Evolutionary conservation across 2,113 vertebrate genomes (phyloP), one percentile per base, ranked within the genome.

Genomic region (Ploceus nigricollis): DNA sequence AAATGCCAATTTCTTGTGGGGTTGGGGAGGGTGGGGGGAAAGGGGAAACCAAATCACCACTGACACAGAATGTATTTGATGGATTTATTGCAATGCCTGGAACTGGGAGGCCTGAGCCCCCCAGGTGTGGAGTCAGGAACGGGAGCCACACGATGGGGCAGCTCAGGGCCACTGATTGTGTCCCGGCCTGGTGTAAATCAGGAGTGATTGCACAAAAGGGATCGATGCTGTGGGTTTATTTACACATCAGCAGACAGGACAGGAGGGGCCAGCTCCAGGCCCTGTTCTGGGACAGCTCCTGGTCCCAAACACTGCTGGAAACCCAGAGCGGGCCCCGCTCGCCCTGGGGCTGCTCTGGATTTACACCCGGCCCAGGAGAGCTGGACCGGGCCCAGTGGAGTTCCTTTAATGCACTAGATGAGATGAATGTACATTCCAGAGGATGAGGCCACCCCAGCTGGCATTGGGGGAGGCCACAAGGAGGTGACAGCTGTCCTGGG

Each of bases 391-490:
- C 51, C 45, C 68, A 1, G 30, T 3, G 15, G 21, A 39, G 39
- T 20, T 42, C 76, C 39, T 82, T 12, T n/a, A 35, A 53, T 91
- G 95, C 95, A 94, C 95, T 72, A 23, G 77, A 72, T 89, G 76
- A 92, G 73, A 72, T 79, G 95, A 92, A 96, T 96, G 95, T 87
- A 89, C 0, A 0, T 27, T 42, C 58, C 1, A 1, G 77, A 39
- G 65, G 42, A 15, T 12, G 24, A 2, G 1, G 19, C 35, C 0
- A 0, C 47, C 45, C 63, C 0, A 0, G 21, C 11, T 24, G 70
- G 37, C 33, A 2, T 37, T 61, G 76, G 45, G 65, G 50, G n/a
- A 20, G 12, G 27, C 30, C 10, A 1, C 45, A 19, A 42, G 90
- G 53, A 39, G 71, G 61, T 45, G 51, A 5, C 75, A 54, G 48